These are phyloP conservation scores for Asobara japonica DNA, from an alignment of 1,140 invertebrate species.

Conservation along the genomic window DNA sequence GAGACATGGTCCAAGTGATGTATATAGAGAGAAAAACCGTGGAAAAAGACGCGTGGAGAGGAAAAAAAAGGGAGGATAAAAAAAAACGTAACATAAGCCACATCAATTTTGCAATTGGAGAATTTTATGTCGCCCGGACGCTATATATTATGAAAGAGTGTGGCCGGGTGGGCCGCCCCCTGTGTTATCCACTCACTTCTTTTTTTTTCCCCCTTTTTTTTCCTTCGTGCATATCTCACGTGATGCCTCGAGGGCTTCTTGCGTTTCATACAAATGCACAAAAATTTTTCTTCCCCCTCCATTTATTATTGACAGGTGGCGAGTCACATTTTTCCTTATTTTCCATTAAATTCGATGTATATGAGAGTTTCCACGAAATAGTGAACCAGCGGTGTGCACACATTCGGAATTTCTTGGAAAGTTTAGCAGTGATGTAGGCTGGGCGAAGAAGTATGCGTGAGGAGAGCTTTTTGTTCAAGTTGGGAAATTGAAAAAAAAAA, in stretches of 20 bases:
- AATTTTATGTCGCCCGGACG: conserved; percentile 64
- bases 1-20: conserved; percentile 47
- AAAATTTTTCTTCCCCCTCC: conserved; percentile 29
- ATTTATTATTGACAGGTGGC: background rate
- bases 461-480: too few species aligned
- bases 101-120: conserved; percentile 69
- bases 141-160: conserved; percentile 62
- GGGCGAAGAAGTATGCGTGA: too few species aligned
- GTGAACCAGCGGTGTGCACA: too few species aligned
- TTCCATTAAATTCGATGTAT: background rate
- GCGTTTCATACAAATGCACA: conserved; percentile 17
- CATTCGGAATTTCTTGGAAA: too few species aligned
- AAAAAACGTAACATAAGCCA: conserved; percentile 59
- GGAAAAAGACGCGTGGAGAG: conserved; percentile 6
- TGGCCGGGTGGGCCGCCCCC: conserved; percentile 26
- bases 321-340: background rate
- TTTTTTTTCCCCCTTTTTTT: conserved; percentile 23
- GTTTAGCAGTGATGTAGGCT: too few species aligned
- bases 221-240: background rate
- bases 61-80: conserved; percentile 32
- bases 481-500: too few species aligned
- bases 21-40: background rate
- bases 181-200: conserved; percentile 23
- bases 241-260: conserved; percentile 10
- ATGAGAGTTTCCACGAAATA: background rate